phyloP scores from a whole-genome alignment of 37 sponge, comb jelly and placozoan species.

The Theonella swinhoei region DNA sequence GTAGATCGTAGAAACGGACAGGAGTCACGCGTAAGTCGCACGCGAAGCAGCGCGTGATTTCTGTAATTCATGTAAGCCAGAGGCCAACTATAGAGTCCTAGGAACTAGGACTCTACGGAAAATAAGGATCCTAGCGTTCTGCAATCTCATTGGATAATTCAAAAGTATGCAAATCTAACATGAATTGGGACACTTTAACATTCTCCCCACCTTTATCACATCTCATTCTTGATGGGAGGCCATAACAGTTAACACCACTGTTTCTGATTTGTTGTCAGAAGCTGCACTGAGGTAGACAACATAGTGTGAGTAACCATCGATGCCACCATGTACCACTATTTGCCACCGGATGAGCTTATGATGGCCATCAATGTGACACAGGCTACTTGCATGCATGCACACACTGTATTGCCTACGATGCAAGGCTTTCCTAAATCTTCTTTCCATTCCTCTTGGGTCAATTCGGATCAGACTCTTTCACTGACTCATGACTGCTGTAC shows the following conservation, averaged over 20 bases:
- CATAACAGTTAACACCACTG: slow-evolving; percentile 33
- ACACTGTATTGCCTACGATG: slow-evolving; percentile 28
- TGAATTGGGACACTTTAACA: slow-evolving; percentile 56
- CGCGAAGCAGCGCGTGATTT: too few relatives aligned
- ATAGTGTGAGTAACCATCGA: slow-evolving; percentile 59
- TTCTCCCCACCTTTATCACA: slow-evolving; percentile 73
- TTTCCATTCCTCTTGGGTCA: slow-evolving; percentile 32
- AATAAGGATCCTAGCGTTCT: too few relatives aligned
- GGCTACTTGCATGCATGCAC: slow-evolving; percentile 20
- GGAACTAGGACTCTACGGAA: too few relatives aligned
- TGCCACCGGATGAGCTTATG: slow-evolving; percentile 63
- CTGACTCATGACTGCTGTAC: slow-evolving; percentile 12
- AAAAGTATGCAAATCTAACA: too few relatives aligned
- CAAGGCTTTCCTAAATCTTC: background rate
- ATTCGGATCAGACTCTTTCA: slow-evolving; percentile 8
- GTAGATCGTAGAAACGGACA: too few relatives aligned
- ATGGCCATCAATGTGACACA: slow-evolving; percentile 66
- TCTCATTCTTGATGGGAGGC: slow-evolving; percentile 59
- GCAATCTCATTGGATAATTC: too few relatives aligned
- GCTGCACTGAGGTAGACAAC: slow-evolving; percentile 52
- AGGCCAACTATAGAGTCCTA: too few relatives aligned
- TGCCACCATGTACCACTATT: slow-evolving; percentile 60
- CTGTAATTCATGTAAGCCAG: too few relatives aligned
- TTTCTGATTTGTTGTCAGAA: slow-evolving; percentile 38
- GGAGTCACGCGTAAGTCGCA: too few relatives aligned